Base-by-base conservation (phyloP, 1,140 invertebrate genomes). In the Neodiprion pinetum region DNA sequence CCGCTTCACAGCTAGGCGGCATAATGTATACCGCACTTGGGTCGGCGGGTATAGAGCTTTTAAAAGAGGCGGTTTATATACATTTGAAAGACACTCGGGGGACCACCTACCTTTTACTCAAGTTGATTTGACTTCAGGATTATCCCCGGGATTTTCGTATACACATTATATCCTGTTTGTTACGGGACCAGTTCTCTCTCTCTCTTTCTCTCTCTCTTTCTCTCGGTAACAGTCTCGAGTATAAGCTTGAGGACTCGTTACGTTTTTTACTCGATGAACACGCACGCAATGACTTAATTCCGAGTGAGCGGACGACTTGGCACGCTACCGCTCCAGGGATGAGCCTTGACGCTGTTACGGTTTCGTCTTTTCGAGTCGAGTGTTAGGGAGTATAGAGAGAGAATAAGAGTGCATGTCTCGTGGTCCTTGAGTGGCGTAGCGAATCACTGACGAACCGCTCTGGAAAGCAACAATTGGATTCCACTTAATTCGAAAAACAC, bases 401-500 rank as follows among this genome's bases (percentile, higher is more conserved):
- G 28, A 40, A 40, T 40, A 40, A 40, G 28, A 40, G 28, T 40
- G 28, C n/a, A 17, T 61, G 11, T 12, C 53, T 61, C 53, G 53
- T 61, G 53, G 53, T 61, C n/a, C 53, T 61, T 61, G 53, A 61
- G 53, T 61, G 53, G 53, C 53, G 53, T 61, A 61, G n/a, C 53
- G 53, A 61, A 61, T 61, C 11, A 61, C 53, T 61, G 53, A 61
- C 53, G 53, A 61, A 61, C 53, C 53, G 53, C 53, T 61, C 53
- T 61, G 53, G 53, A 61, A 61, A 61, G 11, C 53, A 61, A 61
- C 53, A 61, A 61, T 61, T 17, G 53, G 53, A 61, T 61, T 61
- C 53, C 53, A 61, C 53, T 61, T 61, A 61, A 61, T 61, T 61
- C 53, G 53, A 61, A 61, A 61, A 61, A 61, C 53, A 61, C n/a